phyloP scores from a whole-genome alignment of 2,888 invertebrate species.

The Halictus quadricinctus region DNA sequence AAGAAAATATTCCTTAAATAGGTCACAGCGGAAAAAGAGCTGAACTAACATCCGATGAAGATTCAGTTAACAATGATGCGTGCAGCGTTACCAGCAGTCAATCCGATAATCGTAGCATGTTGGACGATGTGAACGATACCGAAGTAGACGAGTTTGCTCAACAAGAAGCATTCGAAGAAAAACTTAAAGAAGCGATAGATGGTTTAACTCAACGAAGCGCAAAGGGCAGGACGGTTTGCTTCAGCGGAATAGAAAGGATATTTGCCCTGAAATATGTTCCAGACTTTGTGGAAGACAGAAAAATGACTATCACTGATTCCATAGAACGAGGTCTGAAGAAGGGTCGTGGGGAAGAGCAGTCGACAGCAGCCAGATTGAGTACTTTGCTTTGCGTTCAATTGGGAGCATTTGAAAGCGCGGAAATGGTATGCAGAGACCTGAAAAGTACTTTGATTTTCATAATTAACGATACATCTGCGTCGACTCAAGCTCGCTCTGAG shows the following conservation, averaged over 20 bases:
- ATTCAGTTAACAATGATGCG: constrained; percentile 89
- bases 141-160: constrained; percentile 85
- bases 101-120: constrained; percentile 89
- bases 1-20: constrained; percentile 41
- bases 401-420: constrained; percentile 84
- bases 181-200: constrained; percentile 93
- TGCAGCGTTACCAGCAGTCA: constrained; percentile 90
- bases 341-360: constrained; percentile 92
- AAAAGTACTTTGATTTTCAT: constrained; percentile 89
- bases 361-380: constrained; percentile 91
- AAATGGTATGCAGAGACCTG: constrained; percentile 88
- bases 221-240: constrained; percentile 89
- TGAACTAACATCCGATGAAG: constrained; percentile 90
- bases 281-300: constrained; percentile 90
- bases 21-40: constrained; percentile 82
- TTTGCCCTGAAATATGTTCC: constrained; percentile 91
- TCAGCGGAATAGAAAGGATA: constrained; percentile 88
- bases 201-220: constrained; percentile 94
- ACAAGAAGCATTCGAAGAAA: constrained; percentile 93
- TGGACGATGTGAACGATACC: constrained; percentile 84
- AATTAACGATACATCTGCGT: constrained; percentile 89
- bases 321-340: constrained; percentile 92
- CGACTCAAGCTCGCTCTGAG: constrained; percentile 90
- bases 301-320: constrained; percentile 91
- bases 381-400: constrained; percentile 93